Percentiles rank a stretch among this genome's conserved stretches.
Conservation (phyloP, 2,888 invertebrate genomes). For the Catocala fraxini region DNA sequence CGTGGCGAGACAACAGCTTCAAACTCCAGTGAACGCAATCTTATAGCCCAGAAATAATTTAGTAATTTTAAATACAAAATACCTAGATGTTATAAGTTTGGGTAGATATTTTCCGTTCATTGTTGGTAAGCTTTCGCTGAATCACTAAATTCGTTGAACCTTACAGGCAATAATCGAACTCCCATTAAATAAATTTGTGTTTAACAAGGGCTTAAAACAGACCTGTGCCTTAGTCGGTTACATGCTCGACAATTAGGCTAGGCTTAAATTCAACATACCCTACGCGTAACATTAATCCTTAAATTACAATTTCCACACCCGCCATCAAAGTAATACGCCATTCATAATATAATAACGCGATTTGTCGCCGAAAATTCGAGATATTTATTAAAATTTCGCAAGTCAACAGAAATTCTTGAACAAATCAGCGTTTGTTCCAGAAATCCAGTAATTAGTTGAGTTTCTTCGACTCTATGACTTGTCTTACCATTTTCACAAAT, state of each 20-base stretch:
- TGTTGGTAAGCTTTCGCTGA: no score
- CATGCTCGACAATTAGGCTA: neutral
- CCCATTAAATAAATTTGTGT: no score
- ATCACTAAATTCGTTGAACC: no score
- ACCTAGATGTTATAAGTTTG: no score
- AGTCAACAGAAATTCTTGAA: constrained; percentile 22
- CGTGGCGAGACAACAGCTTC: no score
- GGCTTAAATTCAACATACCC: neutral
- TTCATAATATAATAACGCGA: constrained; percentile 16
- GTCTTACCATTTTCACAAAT: constrained; percentile 40
- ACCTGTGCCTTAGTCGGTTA: neutral
- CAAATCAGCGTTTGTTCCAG: constrained; percentile 38
- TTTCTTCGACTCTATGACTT: constrained; percentile 43
- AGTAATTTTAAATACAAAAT: no score
- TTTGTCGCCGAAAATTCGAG: constrained; percentile 17
- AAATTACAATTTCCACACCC: constrained; percentile 5
- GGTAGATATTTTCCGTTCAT: no score
- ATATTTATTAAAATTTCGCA: constrained; percentile 25
- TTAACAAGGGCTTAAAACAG: neutral
- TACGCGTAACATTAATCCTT: neutral
- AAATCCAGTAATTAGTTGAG: constrained; percentile 46
- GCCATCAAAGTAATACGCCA: constrained; percentile 11
- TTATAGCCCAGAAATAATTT: no score
- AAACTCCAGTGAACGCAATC: no score
- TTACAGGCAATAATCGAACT: no score